Evolutionary conservation across 1,140 invertebrate genomes (phyloP).

Genomic region (Cephus cinctus): DNA sequence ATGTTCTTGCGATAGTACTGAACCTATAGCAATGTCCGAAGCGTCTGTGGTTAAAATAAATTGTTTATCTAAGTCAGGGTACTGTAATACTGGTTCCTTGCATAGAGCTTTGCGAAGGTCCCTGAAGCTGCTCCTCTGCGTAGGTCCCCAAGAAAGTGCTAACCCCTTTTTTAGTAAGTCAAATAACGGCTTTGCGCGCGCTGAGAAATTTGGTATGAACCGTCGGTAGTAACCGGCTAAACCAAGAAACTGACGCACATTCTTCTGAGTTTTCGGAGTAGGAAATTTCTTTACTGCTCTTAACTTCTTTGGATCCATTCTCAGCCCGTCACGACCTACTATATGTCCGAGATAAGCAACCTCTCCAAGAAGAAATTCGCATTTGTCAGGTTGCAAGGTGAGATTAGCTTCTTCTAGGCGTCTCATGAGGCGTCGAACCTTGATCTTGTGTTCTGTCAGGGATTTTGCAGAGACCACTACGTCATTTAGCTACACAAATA

Average conservation of each 20-base stretch:
- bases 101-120: constrained; percentile 4
- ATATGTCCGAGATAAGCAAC: too few species aligned
- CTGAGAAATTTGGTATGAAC: too few species aligned
- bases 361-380: too few species aligned
- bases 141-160: neutral
- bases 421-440: too few species aligned
- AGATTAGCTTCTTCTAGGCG: too few species aligned
- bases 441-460: too few species aligned
- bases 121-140: neutral
- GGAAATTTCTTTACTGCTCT: constrained; percentile 27
- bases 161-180: constrained; percentile 2
- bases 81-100: constrained; percentile 15
- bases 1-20: constrained; percentile 17
- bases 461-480: too few species aligned
- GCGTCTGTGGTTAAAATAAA: constrained; percentile 25
- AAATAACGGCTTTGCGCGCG: neutral
- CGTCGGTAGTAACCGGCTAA: constrained; percentile 32
- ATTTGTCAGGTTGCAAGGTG: too few species aligned
- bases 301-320: constrained; percentile 24
- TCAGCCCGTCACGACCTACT: neutral
- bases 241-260: constrained; percentile 36
- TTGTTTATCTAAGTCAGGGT: constrained; percentile 20
- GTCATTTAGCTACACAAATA: too few species aligned
- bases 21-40: constrained; percentile 14
- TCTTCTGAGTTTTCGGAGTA: constrained; percentile 21